These are phyloP conservation scores for Distichodus sexfasciatus DNA, from an alignment of 2,797 vertebrate genomes.

Conservation along the genomic window DNA sequence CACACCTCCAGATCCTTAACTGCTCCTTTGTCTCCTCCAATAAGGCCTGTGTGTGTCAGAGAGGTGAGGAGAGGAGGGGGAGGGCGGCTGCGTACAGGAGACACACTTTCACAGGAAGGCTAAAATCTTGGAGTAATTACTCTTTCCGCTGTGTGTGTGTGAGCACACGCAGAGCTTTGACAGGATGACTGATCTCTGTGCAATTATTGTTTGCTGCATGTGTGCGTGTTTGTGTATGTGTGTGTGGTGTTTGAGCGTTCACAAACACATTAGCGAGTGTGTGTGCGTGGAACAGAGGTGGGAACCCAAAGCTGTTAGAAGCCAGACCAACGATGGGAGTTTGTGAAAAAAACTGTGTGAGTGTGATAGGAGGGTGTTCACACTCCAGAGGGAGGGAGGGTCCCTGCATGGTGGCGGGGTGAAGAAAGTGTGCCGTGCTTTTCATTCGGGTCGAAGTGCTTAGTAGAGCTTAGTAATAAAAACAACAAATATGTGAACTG, in stretches of 20 bases:
- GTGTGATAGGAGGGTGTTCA: too few species aligned
- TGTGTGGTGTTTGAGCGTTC: neutral
- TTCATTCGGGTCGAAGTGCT: too few species aligned
- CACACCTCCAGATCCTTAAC: conserved; percentile 47
- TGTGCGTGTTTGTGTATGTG: conserved; percentile 3
- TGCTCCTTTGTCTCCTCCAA: conserved; percentile 42
- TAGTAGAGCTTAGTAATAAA: too few species aligned
- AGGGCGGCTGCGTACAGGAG: conserved; percentile 8
- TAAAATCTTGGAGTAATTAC: conserved; percentile 42
- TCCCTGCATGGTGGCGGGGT: too few species aligned
- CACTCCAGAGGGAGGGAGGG: too few species aligned
- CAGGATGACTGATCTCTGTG: conserved; percentile 41
- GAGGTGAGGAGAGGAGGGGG: neutral
- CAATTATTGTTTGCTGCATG: conserved; percentile 21
- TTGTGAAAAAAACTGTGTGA: neutral
- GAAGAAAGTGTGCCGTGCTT: too few species aligned
- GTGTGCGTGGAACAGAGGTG: neutral
- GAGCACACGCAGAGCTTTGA: conserved; percentile 15
- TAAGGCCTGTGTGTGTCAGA: conserved; percentile 28
- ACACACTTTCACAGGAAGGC: conserved; percentile 15
- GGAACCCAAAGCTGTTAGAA: conserved; percentile 8
- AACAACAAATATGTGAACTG: too few species aligned
- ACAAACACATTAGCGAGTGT: conserved; percentile 30
- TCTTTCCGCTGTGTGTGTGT: conserved; percentile 13
- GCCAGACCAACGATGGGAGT: neutral